These are phyloP conservation scores for Rhombomys opimus DNA, from an alignment of 2,113 vertebrate genomes.

Conservation along the genomic window DNA sequence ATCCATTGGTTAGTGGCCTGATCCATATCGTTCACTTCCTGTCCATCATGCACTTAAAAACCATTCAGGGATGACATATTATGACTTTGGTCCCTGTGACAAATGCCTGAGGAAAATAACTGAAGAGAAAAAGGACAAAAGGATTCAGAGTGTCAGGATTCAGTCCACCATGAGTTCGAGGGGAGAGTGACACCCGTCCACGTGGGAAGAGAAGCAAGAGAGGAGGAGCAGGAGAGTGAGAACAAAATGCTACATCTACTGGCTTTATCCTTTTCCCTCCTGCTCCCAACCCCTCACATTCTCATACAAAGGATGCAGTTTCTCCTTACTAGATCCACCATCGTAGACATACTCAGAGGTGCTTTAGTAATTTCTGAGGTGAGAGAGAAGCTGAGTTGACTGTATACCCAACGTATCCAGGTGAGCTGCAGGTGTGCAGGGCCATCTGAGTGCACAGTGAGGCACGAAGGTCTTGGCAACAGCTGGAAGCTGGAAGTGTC, in stretches of 20 bases:
- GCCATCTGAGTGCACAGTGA: no score
- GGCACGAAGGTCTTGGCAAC: background rate
- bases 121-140: background rate
- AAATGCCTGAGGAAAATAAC: background rate
- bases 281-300: background rate
- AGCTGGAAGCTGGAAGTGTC: background rate
- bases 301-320: background rate
- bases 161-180: background rate
- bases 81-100: background rate
- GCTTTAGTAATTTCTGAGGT: background rate
- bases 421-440: background rate
- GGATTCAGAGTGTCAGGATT: background rate
- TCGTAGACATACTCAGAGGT: background rate
- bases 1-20: slow-evolving; percentile 94
- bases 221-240: background rate
- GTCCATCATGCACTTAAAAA: background rate
- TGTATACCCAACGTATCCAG: background rate
- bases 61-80: background rate
- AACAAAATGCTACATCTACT: background rate
- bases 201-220: background rate
- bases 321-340: background rate
- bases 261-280: background rate
- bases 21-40: slow-evolving; percentile 52
- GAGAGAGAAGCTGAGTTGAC: background rate
- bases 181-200: background rate